phyloP scores from a whole-genome alignment of 2,113 vertebrate genomes.

The Vidua chalybeata region DNA sequence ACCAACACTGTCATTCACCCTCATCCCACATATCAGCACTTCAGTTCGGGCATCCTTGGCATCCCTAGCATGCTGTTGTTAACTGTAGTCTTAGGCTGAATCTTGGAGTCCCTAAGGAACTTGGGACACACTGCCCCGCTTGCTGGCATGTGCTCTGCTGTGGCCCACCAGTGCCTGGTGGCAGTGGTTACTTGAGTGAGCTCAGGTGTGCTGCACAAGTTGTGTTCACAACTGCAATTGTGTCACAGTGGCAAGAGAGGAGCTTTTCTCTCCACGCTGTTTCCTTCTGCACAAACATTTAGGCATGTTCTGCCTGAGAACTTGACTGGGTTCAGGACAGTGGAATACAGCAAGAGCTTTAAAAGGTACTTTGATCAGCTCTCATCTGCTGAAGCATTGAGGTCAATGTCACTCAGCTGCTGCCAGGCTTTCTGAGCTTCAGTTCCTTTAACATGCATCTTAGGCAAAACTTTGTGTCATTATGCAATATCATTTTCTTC shows the following conservation, averaged over 20 bases:
- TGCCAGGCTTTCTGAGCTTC: neutral
- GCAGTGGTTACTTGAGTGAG: neutral
- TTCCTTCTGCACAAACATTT: neutral
- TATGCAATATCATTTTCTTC: conserved; percentile 25
- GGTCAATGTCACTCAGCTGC: neutral
- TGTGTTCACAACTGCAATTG: neutral
- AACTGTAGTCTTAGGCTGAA: neutral
- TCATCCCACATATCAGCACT: neutral
- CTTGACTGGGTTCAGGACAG: neutral
- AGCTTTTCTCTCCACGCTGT: neutral
- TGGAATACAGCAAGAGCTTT: neutral
- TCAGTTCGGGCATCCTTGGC: neutral
- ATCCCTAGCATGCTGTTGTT: neutral
- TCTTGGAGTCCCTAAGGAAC: neutral
- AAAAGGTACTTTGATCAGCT: neutral
- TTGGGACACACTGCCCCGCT: neutral
- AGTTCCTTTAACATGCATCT: neutral
- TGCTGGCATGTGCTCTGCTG: neutral
- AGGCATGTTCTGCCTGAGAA: neutral
- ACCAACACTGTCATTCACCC: neutral
- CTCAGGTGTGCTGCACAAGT: neutral
- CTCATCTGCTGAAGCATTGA: neutral
- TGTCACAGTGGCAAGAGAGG: neutral
- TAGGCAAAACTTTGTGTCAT: neutral
- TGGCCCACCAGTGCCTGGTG: neutral